These are phyloP conservation scores for Tapirus indicus DNA, from an alignment of 2,797 vertebrate species.

Conservation along the genomic window DNA sequence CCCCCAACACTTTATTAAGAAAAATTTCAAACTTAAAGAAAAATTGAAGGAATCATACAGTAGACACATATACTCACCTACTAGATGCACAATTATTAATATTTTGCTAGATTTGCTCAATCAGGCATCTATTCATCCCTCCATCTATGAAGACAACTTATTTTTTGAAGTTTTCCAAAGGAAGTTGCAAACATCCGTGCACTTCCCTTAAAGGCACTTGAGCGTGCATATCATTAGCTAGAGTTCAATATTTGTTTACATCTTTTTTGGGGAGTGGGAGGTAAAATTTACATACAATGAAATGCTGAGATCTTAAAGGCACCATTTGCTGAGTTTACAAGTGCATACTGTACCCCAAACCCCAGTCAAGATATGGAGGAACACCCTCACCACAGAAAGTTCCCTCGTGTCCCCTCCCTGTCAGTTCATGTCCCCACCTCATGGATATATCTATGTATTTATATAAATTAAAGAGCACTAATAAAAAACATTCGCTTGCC, in stretches of 20 bases:
- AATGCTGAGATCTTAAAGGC: conserved; percentile 25
- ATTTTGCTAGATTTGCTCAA: not conserved
- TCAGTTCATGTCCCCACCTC: not conserved
- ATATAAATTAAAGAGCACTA: not conserved
- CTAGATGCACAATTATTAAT: not conserved
- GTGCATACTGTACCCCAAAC: not conserved
- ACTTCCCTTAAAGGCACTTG: not conserved
- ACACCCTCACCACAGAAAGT: not conserved
- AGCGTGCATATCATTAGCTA: not conserved
- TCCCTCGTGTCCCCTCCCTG: not conserved
- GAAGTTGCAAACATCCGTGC: not conserved
- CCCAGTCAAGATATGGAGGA: not conserved
- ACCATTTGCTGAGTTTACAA: not conserved
- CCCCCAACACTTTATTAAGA: not conserved
- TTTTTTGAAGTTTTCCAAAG: conserved; percentile 7
- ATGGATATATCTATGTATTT: not conserved
- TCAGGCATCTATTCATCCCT: not conserved
- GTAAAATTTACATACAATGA: not conserved
- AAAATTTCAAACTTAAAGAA: conserved; percentile 18
- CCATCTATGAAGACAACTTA: not conserved
- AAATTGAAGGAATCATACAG: not conserved
- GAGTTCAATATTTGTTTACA: conserved; percentile 10
- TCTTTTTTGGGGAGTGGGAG: not conserved
- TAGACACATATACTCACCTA: not conserved
- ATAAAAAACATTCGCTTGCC: not conserved